These are phyloP conservation scores for Ascaphus truei DNA, from an alignment of 2,113 vertebrate genomes.

Conservation along the genomic window DNA sequence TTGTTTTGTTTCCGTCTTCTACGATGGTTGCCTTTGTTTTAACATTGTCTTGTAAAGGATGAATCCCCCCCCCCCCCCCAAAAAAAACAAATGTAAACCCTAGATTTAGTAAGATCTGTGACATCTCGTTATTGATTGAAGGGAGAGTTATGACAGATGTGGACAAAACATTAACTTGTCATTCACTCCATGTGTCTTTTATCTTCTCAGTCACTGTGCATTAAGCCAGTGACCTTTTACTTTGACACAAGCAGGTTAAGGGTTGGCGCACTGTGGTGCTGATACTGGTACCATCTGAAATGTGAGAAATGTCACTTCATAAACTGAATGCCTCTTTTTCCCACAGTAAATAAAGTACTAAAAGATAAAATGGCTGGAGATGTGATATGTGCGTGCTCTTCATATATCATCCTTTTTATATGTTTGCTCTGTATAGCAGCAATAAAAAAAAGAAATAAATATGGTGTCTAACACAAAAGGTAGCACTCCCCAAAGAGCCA, in stretches of 20 bases:
- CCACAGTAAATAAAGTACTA: constrained; percentile 35
- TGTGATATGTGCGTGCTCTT: constrained; percentile 13
- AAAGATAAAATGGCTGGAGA: constrained; percentile 34
- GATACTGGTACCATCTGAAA: constrained; percentile 17
- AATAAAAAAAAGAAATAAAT: constrained; percentile 42
- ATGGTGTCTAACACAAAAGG: constrained; percentile 31
- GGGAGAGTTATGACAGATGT: constrained; percentile 2
- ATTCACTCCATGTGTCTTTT: constrained; percentile 28
- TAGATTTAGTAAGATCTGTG: not conserved
- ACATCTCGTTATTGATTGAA: constrained; percentile 3
- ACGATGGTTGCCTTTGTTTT: not conserved
- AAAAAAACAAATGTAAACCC: not conserved
- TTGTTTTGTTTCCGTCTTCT: not conserved
- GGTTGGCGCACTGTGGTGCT: constrained; percentile 16
- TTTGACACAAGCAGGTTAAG: constrained; percentile 22
- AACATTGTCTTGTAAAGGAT: not conserved
- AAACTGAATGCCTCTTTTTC: constrained; percentile 26
- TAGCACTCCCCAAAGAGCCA: constrained; percentile 34
- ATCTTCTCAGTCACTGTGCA: constrained; percentile 30
- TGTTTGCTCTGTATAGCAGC: constrained; percentile 32
- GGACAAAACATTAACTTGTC: constrained; percentile 27
- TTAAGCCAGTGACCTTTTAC: constrained; percentile 33
- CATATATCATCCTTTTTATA: not conserved
- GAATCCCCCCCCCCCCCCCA: no score
- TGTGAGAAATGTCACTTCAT: constrained; percentile 40